phyloP scores from a whole-genome alignment of 2,888 invertebrate species.

The Parnassius mnemosyne region DNA sequence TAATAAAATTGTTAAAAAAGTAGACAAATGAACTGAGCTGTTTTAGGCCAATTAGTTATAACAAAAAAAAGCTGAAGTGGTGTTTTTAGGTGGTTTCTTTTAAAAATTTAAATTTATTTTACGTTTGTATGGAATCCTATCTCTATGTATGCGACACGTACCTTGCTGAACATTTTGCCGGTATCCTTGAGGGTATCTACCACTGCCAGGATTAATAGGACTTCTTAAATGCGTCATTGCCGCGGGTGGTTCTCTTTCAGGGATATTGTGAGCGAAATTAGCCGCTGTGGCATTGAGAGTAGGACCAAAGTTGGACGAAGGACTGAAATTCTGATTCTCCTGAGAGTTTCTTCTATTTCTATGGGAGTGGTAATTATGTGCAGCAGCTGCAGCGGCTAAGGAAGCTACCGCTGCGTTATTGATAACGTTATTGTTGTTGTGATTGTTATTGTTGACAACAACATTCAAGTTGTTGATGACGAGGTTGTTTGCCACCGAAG shows the following conservation, averaged over 20 bases:
- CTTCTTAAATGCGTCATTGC: slow-evolving; percentile 75
- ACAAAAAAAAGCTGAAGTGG: slow-evolving; percentile 62
- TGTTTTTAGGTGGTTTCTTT: slow-evolving; percentile 62
- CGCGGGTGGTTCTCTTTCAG: slow-evolving; percentile 67
- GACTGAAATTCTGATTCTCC: slow-evolving; percentile 66
- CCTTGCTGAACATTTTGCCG: slow-evolving; percentile 76
- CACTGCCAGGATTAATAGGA: slow-evolving; percentile 69
- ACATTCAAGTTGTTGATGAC: slow-evolving; percentile 76
- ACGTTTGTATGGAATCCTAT: slow-evolving; percentile 55
- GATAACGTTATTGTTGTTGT: slow-evolving; percentile 76
- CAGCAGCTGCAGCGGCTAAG: slow-evolving; percentile 73
- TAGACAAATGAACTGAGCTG: slow-evolving; percentile 65
- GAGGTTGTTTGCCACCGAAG: slow-evolving; percentile 74
- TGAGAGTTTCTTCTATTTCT: slow-evolving; percentile 73
- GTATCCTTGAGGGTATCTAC: slow-evolving; percentile 71
- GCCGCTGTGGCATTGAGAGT: slow-evolving; percentile 69
- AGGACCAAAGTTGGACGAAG: slow-evolving; percentile 67
- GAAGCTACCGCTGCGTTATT: slow-evolving; percentile 77
- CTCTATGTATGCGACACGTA: slow-evolving; percentile 59
- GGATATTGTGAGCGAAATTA: slow-evolving; percentile 64
- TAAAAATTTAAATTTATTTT: slow-evolving; percentile 33
- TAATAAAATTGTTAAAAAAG: slow-evolving; percentile 44
- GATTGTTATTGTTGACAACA: slow-evolving; percentile 78
- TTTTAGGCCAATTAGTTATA: slow-evolving; percentile 71
- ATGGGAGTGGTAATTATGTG: slow-evolving; percentile 72